These are phyloP conservation scores for Melanophora roralis DNA, from an alignment of 2,888 invertebrate species.

Conservation along the genomic window DNA sequence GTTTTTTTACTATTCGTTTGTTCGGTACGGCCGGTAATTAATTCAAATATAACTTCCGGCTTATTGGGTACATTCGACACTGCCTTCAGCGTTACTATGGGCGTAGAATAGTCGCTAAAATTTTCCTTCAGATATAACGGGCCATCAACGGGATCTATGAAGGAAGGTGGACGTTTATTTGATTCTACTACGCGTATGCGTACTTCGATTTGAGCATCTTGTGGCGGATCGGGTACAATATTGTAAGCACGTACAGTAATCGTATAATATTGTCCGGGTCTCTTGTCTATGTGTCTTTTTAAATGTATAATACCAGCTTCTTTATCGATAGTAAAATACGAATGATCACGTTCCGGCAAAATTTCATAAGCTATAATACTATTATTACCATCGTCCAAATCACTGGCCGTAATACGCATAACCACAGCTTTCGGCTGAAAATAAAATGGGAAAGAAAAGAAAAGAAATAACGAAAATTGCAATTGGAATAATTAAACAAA, in stretches of 20 bases:
- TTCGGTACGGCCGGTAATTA: slow-evolving; percentile 89
- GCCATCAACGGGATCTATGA: slow-evolving; percentile 79
- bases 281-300: slow-evolving; percentile 73
- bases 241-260: slow-evolving; percentile 77
- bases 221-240: slow-evolving; percentile 74
- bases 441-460: slow-evolving; percentile 43
- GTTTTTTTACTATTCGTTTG: slow-evolving; percentile 91
- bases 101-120: slow-evolving; percentile 83
- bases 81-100: slow-evolving; percentile 85
- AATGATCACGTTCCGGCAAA: slow-evolving; percentile 78
- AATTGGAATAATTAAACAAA: background rate
- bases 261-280: slow-evolving; percentile 74
- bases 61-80: slow-evolving; percentile 88
- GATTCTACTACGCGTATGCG: slow-evolving; percentile 91
- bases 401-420: slow-evolving; percentile 94
- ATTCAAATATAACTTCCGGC: slow-evolving; percentile 86
- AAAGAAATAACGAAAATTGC: slow-evolving; percentile 28
- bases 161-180: slow-evolving; percentile 89
- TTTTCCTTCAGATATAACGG: slow-evolving; percentile 84
- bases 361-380: slow-evolving; percentile 86
- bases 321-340: slow-evolving; percentile 88
- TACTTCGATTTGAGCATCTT: slow-evolving; percentile 85
- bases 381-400: slow-evolving; percentile 94
- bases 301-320: slow-evolving; percentile 90
- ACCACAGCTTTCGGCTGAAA: slow-evolving; percentile 80